phyloP scores from a whole-genome alignment of 2,113 vertebrate species.

The Galemys pyrenaicus region DNA sequence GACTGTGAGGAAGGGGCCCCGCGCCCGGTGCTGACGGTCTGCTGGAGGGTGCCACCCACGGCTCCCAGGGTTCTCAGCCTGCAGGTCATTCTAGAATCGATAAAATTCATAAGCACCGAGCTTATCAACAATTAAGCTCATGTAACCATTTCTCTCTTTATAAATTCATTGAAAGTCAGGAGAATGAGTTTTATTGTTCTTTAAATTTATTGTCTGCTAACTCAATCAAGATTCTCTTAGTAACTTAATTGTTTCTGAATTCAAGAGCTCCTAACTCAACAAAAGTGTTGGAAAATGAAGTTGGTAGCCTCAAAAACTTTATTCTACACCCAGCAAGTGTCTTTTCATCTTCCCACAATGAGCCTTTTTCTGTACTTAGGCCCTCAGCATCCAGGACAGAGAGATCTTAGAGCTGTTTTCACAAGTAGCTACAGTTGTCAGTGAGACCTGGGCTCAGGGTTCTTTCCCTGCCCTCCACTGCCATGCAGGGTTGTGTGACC shows the following conservation, averaged over 20 bases:
- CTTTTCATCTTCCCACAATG: constrained; percentile 25
- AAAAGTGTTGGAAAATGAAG: constrained; percentile 68
- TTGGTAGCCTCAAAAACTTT: constrained; percentile 54
- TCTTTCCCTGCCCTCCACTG: neutral
- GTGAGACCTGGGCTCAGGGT: neutral
- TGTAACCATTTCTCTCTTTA: constrained; percentile 54
- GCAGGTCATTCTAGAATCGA: constrained; percentile 11
- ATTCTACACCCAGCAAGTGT: constrained; percentile 9
- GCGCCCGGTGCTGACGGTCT: neutral
- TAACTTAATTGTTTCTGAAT: constrained; percentile 66
- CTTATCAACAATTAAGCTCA: constrained; percentile 66
- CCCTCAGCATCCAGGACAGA: no score
- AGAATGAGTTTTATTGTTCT: constrained; percentile 73
- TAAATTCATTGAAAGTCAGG: constrained; percentile 60
- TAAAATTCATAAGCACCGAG: constrained; percentile 49
- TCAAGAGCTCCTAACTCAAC: constrained; percentile 63
- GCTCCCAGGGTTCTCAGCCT: neutral
- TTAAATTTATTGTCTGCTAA: constrained; percentile 74
- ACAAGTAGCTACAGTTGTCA: neutral
- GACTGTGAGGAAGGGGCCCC: neutral
- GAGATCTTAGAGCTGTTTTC: neutral
- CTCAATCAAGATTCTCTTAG: constrained; percentile 74
- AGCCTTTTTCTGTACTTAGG: constrained; percentile 7
- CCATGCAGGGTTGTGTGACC: neutral
- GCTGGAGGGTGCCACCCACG: neutral